A percentile compares a stretch with the other conserved stretches of the same genome.
These are phyloP conservation scores for Drosophila kanapiae DNA, from an alignment of 1,140 invertebrate species.

Conservation along the genomic window DNA sequence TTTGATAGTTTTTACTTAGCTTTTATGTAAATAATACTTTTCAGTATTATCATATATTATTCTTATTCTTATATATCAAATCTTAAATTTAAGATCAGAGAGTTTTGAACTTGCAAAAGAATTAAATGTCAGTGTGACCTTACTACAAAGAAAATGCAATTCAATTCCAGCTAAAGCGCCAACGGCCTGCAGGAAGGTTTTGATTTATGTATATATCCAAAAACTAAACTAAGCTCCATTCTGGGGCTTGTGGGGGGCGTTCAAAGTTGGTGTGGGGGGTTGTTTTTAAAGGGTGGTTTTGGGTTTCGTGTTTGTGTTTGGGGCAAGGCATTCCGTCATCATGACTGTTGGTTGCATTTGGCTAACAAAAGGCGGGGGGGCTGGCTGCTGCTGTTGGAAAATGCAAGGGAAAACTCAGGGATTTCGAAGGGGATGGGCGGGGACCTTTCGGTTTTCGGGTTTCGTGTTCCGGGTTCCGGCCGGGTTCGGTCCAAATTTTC, in stretches of 20 bases:
- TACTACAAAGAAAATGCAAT: not conserved
- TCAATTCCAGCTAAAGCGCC: not conserved
- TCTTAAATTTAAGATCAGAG: too few relatives aligned
- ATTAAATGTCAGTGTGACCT: not conserved
- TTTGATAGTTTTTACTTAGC: too few relatives aligned
- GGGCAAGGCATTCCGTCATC: constrained; percentile 38
- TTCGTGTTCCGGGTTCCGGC: constrained; percentile 1
- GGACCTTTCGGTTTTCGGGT: constrained; percentile 1
- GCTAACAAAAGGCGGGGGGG: constrained; percentile 16
- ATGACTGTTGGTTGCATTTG: constrained; percentile 39
- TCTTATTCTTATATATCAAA: too few relatives aligned
- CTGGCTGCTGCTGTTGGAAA: constrained; percentile 4
- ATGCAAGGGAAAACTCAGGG: constrained; percentile 7
- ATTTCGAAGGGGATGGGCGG: not conserved
- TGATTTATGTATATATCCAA: constrained; percentile 35
- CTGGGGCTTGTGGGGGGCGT: not conserved
- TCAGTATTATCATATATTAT: too few relatives aligned
- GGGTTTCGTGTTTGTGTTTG: constrained; percentile 23
- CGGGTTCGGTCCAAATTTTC: constrained; percentile 5
- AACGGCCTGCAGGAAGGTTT: constrained; percentile 18
- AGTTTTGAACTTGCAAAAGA: not conserved
- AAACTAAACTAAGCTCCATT: constrained; percentile 29
- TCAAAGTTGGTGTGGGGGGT: not conserved
- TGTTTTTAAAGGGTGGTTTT: constrained; percentile 10
- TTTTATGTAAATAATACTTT: too few relatives aligned